Evolutionary conservation across 2,888 invertebrate genomes (phyloP), one percentile per base, ranked within the genome.

Genomic region (Pristionchus exspectatus): DNA sequence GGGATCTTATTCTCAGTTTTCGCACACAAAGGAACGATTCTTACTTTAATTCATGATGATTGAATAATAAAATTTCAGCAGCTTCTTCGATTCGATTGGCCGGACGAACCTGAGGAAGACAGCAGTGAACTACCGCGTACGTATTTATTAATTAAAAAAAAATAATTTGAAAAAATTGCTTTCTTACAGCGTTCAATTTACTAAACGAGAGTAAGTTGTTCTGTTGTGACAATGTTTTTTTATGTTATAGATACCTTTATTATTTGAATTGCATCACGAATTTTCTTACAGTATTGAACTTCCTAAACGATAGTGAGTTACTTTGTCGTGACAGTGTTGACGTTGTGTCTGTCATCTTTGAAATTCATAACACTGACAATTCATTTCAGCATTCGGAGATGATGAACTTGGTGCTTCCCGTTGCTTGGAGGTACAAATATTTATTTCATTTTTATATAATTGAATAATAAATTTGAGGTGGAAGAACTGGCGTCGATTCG

Each of bases 321-420:
- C 50, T 21, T 4, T 81, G 72, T 72, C 33, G 72, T 72, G 21
- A 33, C 16, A 30, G 30, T 33, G 33, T 30, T 63, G 24, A 63
- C n/a, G 10, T n/a, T 63, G 63, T 63, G 5, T n/a, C 7, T 21
- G n/a, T 33, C 18, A 30, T 30, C 18, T 21, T 12, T 14, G 0
- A n/a, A 44, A 50, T 5, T 5, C 44, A 14, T 21, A 7, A 50
- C 7, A 14, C 0, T 81, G 1, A 50, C 50, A 81, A 2, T 81
- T 59, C 24, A 27, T 88, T 88, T 72, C 87, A 88, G 87, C 87
- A 30, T 88, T 88, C 56, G 54, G 33, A 0, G 87, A 88, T 74
- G 56, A 74, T 56, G 87, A 88, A 74, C 21, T 88, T 12, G 87
- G 87, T 5, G 72, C 44, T 21, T 27, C 74, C 18, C 27, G 56